Base-by-base conservation (phyloP, 1,140 invertebrate species). In the Eumaeus atala region DNA sequence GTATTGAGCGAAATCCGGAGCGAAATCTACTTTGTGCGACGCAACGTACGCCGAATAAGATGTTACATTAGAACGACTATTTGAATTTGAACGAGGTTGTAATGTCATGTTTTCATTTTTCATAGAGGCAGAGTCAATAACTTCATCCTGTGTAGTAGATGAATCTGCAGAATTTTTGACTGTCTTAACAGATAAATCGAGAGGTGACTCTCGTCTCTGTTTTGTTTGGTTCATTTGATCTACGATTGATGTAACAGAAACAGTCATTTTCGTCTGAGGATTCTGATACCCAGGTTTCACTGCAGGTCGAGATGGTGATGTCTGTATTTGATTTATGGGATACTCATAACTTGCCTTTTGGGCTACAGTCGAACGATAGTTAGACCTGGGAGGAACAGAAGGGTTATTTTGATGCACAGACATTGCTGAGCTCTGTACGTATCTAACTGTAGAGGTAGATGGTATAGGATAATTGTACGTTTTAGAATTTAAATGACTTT, bases 161-260 rank as follows among this genome's bases (percentile, higher is more conserved):
- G 94, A 95, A 77, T 96, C 94, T 0, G 94, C 94, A 0, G 94
- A 93, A 36, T 94, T 95, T 67, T 94, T 92, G 0, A 96, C 92
- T 0, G 94, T 95, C 73, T 95, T 95, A 35, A 96, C 94, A 0
- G 94, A 95, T 10, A 96, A 85, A 80, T 96, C 95, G 44, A 96
- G 74, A 0, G 94, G 94, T 0, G 93, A 95, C 71, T 95, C 93
- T 35, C 91, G 88, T 75, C 91, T 93, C 50, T 83, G 82, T 70
- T 85, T 79, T 47, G 72, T 76, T 65, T 82, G 74, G 61, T 87
- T 87, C 82, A 88, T 84, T 81, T 88, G 72, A 69, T 88, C 82
- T 18, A 88, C 85, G 48, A 88, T 53, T 16, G 81, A 74, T 3
- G 86, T 88, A 3, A 88, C 87, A 28, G 87, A 85, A 9, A 88